Conservation (phyloP, 2,888 invertebrate genomes). For the Dryococelus australis region DNA sequence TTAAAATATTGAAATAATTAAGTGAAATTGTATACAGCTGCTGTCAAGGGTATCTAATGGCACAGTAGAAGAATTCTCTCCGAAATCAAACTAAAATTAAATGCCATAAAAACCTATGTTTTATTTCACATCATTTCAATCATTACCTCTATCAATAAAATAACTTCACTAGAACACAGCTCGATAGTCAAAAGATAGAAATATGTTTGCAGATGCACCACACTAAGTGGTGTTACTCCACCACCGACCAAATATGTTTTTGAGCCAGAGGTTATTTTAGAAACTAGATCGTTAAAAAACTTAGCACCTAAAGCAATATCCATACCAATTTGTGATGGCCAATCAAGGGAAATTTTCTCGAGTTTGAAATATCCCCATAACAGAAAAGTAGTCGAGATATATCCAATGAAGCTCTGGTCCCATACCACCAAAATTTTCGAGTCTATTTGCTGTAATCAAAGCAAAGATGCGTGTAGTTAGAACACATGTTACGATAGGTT, state of each 20-base stretch:
- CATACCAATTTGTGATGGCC: not conserved
- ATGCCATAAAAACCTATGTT: no score
- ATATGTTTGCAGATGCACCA: not conserved
- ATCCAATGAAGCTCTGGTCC: not conserved
- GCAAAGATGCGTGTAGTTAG: not conserved
- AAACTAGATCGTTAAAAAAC: not conserved
- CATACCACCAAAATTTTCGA: not conserved
- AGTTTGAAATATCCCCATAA: not conserved
- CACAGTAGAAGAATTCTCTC: no score
- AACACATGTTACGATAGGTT: not conserved
- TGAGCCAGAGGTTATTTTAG: not conserved
- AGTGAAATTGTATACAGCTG: no score
- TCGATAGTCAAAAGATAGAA: not conserved
- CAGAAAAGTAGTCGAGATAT: not conserved
- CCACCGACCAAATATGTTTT: not conserved
- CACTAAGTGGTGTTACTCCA: not conserved
- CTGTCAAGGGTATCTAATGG: no score
- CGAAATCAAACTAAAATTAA: no score
- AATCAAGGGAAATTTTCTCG: not conserved
- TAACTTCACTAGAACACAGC: not conserved
- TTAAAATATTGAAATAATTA: no score
- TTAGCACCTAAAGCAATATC: not conserved
- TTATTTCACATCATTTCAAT: no score
- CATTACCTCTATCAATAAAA: not conserved
- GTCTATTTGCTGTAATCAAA: not conserved